Percentiles rank a stretch among this genome's conserved stretches.
Evolutionary conservation across 92 coral and sea anemone genomes (phyloP).

Genomic region (Umimayanthus kanabou): DNA sequence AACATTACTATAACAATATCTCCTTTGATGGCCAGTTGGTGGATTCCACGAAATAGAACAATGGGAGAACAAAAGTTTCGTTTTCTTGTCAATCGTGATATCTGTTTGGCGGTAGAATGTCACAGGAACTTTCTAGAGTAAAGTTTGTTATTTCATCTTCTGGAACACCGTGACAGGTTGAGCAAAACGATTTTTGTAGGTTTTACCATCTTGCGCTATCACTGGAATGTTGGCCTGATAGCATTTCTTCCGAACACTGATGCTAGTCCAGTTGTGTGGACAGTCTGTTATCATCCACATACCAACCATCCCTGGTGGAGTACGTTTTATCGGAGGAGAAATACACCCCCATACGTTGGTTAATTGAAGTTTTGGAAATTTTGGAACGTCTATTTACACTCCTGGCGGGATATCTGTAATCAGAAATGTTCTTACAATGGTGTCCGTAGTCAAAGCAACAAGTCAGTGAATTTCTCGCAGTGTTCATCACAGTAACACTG

Average conservation of each 20-base stretch:
- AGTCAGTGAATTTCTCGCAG: not conserved
- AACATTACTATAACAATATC: not conserved
- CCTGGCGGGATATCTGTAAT: too few relatives aligned
- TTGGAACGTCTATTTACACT: not conserved
- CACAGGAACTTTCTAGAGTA: not conserved
- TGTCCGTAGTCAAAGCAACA: not conserved
- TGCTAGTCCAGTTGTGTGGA: not conserved
- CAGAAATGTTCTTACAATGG: not conserved
- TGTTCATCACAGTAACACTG: slow-evolving; percentile 3
- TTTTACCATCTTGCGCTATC: not conserved
- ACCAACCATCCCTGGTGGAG: not conserved
- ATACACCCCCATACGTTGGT: not conserved
- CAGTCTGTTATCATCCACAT: not conserved
- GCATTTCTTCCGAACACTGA: not conserved
- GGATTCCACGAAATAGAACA: not conserved
- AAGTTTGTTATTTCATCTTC: not conserved
- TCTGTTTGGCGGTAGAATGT: not conserved
- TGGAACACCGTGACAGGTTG: not conserved
- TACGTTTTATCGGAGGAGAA: not conserved
- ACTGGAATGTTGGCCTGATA: not conserved
- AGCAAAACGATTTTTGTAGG: not conserved
- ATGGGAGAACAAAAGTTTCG: not conserved
- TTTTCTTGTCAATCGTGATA: not conserved
- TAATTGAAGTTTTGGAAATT: not conserved
- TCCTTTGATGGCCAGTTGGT: not conserved